A percentile compares a stretch with the other conserved stretches of the same genome.
These are phyloP conservation scores for Drosophila falleni DNA, from an alignment of 2,888 invertebrate species.

Conservation along the genomic window DNA sequence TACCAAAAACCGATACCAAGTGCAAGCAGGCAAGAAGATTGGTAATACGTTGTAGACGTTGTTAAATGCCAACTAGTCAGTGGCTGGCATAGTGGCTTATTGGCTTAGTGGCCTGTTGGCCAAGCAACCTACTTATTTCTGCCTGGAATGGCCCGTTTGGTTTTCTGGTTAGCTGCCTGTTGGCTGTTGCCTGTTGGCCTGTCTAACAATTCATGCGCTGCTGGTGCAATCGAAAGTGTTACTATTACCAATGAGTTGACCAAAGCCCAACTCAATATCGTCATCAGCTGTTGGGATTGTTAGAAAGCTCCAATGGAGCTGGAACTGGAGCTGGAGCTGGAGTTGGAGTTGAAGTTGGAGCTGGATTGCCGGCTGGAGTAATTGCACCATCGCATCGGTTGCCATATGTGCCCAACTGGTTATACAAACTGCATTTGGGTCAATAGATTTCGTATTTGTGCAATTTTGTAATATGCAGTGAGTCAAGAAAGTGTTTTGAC, in stretches of 20 bases:
- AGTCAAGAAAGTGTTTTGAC: too few species aligned
- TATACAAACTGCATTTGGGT: constrained; percentile 75
- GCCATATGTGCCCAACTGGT: constrained; percentile 75
- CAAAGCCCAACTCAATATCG: constrained; percentile 49
- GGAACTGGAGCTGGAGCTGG: constrained; percentile 29
- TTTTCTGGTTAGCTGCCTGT: constrained; percentile 23
- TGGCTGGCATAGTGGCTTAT: constrained; percentile 36
- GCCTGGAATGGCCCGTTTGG: constrained; percentile 60
- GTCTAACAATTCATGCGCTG: constrained; percentile 22
- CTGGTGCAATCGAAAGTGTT: constrained; percentile 75
- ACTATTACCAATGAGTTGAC: constrained; percentile 65
- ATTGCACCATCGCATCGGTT: constrained; percentile 60
- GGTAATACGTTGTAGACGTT: constrained; percentile 43
- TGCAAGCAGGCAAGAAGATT: constrained; percentile 62
- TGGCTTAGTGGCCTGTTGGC: constrained; percentile 68
- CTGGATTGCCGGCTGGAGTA: constrained; percentile 44
- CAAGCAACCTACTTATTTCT: constrained; percentile 74
- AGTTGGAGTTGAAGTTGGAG: constrained; percentile 14
- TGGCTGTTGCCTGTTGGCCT: not conserved
- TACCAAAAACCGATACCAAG: constrained; percentile 34
- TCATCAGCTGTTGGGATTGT: constrained; percentile 36
- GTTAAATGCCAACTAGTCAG: constrained; percentile 73
- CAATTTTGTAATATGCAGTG: constrained; percentile 59
- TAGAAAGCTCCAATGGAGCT: constrained; percentile 34
- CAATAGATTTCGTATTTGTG: constrained; percentile 76